phyloP scores from a whole-genome alignment of 2,888 invertebrate genomes.

The Hypercompe scribonia region DNA sequence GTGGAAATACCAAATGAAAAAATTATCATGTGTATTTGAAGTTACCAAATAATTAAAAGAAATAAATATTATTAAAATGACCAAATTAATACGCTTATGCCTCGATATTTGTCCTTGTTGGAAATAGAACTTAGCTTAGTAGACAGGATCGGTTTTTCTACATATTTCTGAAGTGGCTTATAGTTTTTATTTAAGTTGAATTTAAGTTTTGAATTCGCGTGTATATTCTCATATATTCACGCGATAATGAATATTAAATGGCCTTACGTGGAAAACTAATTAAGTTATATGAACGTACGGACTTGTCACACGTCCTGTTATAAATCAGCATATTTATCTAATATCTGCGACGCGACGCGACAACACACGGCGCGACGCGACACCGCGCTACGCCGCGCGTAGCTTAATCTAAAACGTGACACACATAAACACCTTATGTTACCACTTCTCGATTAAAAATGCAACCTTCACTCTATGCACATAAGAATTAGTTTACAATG shows the following conservation, averaged over 20 bases:
- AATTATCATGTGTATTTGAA: neutral
- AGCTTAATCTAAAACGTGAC: slow-evolving; percentile 55
- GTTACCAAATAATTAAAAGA: no score
- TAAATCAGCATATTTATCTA: slow-evolving; percentile 55
- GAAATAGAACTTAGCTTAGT: no score
- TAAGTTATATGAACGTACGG: neutral
- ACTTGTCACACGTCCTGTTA: slow-evolving; percentile 33
- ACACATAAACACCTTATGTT: slow-evolving; percentile 40
- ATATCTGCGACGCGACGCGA: slow-evolving; percentile 20
- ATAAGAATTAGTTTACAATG: slow-evolving; percentile 21
- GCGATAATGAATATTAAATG: neutral
- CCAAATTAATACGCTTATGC: no score
- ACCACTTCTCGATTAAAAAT: slow-evolving; percentile 20
- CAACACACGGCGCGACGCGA: slow-evolving; percentile 33
- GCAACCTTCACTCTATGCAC: slow-evolving; percentile 20
- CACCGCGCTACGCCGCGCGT: slow-evolving; percentile 45
- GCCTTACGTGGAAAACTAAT: neutral
- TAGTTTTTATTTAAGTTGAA: no score
- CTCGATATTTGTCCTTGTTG: no score
- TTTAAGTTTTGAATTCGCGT: neutral
- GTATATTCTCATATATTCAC: neutral
- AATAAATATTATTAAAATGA: no score
- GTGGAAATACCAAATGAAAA: neutral
- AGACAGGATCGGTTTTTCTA: no score
- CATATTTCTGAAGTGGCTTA: no score